Percentiles rank a stretch among this genome's conserved stretches.
Conservation (phyloP, 23 tunicate genomes). For the Halocynthia aurantium region DNA sequence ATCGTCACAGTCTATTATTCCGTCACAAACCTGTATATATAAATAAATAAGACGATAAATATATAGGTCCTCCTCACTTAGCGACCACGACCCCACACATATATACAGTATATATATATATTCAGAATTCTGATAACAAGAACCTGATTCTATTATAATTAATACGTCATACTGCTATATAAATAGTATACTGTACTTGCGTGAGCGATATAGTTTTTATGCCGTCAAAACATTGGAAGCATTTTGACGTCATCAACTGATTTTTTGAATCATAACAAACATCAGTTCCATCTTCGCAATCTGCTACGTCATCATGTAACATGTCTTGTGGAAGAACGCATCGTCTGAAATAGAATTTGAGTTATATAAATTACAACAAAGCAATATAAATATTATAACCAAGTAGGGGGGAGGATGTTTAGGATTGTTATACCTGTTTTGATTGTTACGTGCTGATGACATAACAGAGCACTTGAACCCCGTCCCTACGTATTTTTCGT, state of each 20-base stretch:
- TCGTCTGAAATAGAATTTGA: conserved; percentile 10
- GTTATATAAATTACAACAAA: too few species aligned
- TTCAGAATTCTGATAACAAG: too few species aligned
- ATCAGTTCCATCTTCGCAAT: conserved; percentile 48
- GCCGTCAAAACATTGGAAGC: conserved; percentile 55
- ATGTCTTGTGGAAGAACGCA: conserved; percentile 49
- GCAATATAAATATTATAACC: too few species aligned
- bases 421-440: background rate
- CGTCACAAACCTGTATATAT: conserved; percentile 67
- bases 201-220: conserved; percentile 29
- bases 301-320: conserved; percentile 41
- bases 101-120: too few species aligned
- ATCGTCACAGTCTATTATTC: conserved; percentile 71
- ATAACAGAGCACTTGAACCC: conserved; percentile 50
- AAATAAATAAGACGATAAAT: background rate
- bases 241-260: conserved; percentile 18
- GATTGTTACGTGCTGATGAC: background rate
- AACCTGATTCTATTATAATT: too few species aligned
- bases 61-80: too few species aligned
- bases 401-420: background rate
- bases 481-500: conserved; percentile 40
- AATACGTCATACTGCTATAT: too few species aligned
- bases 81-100: too few species aligned
- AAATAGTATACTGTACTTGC: conserved; percentile 27
- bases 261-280: conserved; percentile 34